A percentile compares a stretch with the other conserved stretches of the same genome.
Evolutionary conservation across 2,797 vertebrate species (phyloP).

Genomic region (Myiotriccus ornatus): DNA sequence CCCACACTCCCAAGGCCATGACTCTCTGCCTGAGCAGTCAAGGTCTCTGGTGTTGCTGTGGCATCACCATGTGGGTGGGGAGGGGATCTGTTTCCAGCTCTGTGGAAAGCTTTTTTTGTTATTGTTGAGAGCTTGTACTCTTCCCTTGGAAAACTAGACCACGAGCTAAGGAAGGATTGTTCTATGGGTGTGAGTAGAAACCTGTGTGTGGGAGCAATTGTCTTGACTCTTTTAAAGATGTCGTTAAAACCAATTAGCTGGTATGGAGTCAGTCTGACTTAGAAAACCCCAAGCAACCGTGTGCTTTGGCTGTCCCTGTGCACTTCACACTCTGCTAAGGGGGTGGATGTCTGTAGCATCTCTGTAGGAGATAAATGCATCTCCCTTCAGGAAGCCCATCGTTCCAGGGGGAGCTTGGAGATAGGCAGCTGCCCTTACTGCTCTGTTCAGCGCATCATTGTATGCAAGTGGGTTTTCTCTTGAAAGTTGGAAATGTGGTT

Average conservation of each 20-base stretch:
- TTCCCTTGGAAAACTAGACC: neutral
- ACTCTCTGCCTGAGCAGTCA: neutral
- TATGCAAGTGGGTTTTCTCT: neutral
- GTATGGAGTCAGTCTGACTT: neutral
- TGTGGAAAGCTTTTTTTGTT: neutral
- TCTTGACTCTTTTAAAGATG: neutral
- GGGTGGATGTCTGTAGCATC: neutral
- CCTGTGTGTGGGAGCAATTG: neutral
- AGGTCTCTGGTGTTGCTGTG: fast-evolving
- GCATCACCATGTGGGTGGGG: fast-evolving
- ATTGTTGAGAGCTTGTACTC: neutral
- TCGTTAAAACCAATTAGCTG: neutral
- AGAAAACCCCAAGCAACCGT: neutral
- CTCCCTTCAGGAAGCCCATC: fast-evolving
- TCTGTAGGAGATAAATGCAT: neutral
- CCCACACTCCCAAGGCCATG: constrained; percentile 87
- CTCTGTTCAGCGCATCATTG: neutral
- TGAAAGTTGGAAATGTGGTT: fast-evolving
- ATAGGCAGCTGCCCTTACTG: neutral
- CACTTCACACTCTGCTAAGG: fast-evolving
- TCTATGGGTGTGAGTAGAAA: neutral
- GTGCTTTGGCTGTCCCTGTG: neutral
- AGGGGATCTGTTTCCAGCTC: neutral
- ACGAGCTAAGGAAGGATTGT: neutral
- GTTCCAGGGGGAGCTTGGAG: neutral